Evolutionary conservation across 35 echinoderm and acorn worm species (phyloP), one percentile per base, ranked within the genome.

Genomic region (Amphiura filiformis): DNA sequence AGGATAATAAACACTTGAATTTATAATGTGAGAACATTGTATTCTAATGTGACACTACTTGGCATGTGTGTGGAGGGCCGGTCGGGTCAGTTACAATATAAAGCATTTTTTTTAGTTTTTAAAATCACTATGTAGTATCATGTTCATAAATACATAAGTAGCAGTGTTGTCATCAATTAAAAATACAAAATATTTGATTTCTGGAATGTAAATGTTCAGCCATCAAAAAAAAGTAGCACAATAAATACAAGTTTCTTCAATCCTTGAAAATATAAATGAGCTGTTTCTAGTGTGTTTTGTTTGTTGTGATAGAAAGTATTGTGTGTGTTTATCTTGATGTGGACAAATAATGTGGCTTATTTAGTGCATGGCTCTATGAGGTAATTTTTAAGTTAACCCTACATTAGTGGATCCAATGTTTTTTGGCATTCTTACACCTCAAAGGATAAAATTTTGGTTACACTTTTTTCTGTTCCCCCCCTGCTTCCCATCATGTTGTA

Each of bases 181-280:
- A 52, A 52, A 52, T 20, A 52, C n/a, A 70, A 70, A 70, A 2
- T 70, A 70, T 70, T 30, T 47, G 41, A 70, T 70, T 70, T 70
- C 61, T 70, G 61, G 28, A 70, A 70, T 70, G 61, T 70, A 70
- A 18, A 70, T 70, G 61, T 70, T 70, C 61, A 70, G 61, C 61
- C 61, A 70, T 70, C 61, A 70, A 70, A 70, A 52, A n/a, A 52
- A 70, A 70, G 61, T 70, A 70, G 61, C 61, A 70, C 61, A 70
- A 70, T 70, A 70, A 70, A 70, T 70, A 70, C 61, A 70, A 70
- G 61, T 70, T 70, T 70, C 61, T 70, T 70, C 61, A 70, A 70
- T 70, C 61, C 61, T 70, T 70, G 61, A n/a, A 70, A 70, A 70
- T 70, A 70, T 18, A 70, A 70, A 47, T n/a, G n/a, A n/a, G n/a